These are phyloP conservation scores for Cephalopachus bancanus DNA, from an alignment of 2,797 vertebrate genomes.

Conservation along the genomic window DNA sequence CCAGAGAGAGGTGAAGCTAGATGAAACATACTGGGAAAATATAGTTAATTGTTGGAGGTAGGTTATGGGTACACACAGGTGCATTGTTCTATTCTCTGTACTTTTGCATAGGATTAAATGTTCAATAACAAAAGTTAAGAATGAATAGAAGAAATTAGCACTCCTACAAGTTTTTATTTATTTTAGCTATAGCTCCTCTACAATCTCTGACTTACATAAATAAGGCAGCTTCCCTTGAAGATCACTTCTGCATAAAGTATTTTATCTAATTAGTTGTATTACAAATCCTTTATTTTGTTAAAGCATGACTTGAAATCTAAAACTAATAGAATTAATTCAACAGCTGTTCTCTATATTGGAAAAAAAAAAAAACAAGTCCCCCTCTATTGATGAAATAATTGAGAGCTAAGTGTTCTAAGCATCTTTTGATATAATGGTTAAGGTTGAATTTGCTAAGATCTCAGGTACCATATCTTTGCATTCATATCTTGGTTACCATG, in stretches of 20 bases:
- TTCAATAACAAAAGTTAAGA: neutral
- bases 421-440: neutral
- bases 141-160: neutral
- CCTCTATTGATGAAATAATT: neutral
- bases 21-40: neutral
- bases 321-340: constrained; percentile 15
- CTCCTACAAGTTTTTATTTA: neutral
- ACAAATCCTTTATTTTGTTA: neutral
- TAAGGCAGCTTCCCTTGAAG: neutral
- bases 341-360: neutral
- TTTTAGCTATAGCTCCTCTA: neutral
- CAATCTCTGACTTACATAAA: neutral
- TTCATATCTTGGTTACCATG: neutral
- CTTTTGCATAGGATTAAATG: neutral
- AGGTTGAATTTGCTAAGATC: neutral
- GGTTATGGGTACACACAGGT: neutral
- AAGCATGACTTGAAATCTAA: neutral
- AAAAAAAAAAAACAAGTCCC: constrained; percentile 18
- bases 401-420: neutral
- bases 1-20: neutral
- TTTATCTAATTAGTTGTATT: neutral
- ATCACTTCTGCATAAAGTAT: neutral
- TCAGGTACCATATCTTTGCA: neutral
- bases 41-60: neutral
- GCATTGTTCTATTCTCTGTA: neutral